A percentile compares a stretch with the other conserved stretches of the same genome.
Evolutionary conservation across 2,113 vertebrate species (phyloP).

Genomic region (Orycteropus afer): DNA sequence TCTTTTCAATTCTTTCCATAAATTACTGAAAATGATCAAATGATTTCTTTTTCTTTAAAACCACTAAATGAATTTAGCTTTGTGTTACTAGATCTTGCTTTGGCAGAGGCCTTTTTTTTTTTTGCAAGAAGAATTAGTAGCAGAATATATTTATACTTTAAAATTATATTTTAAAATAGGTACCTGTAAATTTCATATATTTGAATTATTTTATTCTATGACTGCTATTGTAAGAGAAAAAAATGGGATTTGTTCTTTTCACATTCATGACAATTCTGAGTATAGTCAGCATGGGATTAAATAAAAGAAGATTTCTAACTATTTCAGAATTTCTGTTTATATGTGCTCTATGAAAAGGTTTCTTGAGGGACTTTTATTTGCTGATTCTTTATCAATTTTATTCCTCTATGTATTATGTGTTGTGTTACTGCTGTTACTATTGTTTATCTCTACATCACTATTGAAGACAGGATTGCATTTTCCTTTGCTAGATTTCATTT

Average conservation of each 20-base stretch:
- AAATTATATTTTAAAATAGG: constrained; percentile 29
- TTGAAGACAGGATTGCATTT: constrained; percentile 51
- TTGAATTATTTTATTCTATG: constrained; percentile 15
- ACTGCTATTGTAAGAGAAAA: constrained; percentile 1
- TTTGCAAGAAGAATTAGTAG: background rate
- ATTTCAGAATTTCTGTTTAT: constrained; percentile 41
- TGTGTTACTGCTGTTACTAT: constrained; percentile 9
- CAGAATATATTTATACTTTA: background rate
- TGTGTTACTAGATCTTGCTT: background rate
- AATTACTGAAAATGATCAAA: background rate
- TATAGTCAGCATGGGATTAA: constrained; percentile 51
- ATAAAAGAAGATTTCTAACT: constrained; percentile 65
- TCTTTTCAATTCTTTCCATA: background rate
- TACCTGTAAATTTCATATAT: background rate
- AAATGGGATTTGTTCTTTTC: constrained; percentile 4
- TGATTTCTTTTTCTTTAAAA: background rate
- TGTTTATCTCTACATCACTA: constrained; percentile 66
- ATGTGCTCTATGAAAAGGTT: constrained; percentile 47
- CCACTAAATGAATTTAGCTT: background rate
- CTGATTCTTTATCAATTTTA: constrained; percentile 75
- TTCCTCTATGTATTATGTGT: constrained; percentile 63
- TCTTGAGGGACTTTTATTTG: constrained; percentile 64
- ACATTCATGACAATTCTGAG: background rate
- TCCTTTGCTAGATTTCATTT: constrained; percentile 40
- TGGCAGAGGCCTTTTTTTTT: background rate